A percentile compares a stretch with the other conserved stretches of the same genome.
phyloP scores from a whole-genome alignment of 1,140 invertebrate genomes.

The Leptonema lineaticorne region DNA sequence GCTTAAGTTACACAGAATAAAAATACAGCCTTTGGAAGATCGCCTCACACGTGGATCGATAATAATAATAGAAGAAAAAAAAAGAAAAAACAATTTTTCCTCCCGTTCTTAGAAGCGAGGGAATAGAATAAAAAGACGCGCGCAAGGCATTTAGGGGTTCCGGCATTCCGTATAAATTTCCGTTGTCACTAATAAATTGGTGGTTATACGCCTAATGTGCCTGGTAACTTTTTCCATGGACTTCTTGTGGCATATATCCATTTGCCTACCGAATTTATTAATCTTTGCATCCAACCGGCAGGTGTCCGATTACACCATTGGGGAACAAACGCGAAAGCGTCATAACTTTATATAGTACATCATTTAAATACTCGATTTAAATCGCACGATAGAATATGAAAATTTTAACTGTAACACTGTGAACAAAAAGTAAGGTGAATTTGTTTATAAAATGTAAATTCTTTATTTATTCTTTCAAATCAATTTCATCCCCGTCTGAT shows the following conservation, averaged over 20 bases:
- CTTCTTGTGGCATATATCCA: not conserved
- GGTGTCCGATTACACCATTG: conserved; percentile 30
- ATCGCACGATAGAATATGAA: too few relatives aligned
- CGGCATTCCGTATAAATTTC: conserved; percentile 37
- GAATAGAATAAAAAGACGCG: not conserved
- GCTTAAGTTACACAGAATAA: too few relatives aligned
- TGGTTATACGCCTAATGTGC: conserved; percentile 4
- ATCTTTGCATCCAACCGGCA: conserved; percentile 25
- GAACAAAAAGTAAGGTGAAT: too few relatives aligned
- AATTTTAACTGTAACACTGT: too few relatives aligned
- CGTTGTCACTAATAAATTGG: conserved; percentile 38
- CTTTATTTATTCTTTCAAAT: too few relatives aligned
- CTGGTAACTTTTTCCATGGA: not conserved
- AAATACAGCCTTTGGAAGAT: too few relatives aligned
- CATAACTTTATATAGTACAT: not conserved
- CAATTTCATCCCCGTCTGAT: too few relatives aligned
- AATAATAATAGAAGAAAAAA: not conserved
- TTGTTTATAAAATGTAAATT: too few relatives aligned
- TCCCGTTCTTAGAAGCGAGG: too few relatives aligned
- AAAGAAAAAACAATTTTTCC: not conserved
- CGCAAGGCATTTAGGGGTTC: conserved; percentile 10
- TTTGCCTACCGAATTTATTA: conserved; percentile 34
- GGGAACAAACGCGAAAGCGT: not conserved
- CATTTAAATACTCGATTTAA: too few relatives aligned
- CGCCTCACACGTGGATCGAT: too few relatives aligned